Evolutionary conservation across 2,113 vertebrate species (phyloP), one percentile per base, ranked within the genome.

Genomic region (Taurulus bubalis): DNA sequence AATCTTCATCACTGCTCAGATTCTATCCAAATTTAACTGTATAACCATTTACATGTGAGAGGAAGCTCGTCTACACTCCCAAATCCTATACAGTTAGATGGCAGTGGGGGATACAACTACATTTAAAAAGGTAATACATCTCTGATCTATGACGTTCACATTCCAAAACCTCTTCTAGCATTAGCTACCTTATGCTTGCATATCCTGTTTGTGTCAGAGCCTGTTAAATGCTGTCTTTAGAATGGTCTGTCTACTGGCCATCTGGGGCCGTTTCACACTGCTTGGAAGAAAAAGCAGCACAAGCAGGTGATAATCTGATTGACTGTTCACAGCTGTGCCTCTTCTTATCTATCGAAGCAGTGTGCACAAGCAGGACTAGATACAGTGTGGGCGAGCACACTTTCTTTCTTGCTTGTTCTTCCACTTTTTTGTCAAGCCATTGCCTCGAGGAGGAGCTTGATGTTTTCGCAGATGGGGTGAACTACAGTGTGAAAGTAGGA

Each of bases 271-370:
- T 82, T 89, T 90, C 38, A 86, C 78, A 75, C 84, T 72, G 71
- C 16, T 85, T 58, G 40, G 36, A 70, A 76, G 66, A 36, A 89
- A 59, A 79, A 63, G 59, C 76, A 83, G 64, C 71, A 55, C 36
- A 73, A 75, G 71, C 91, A 90, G 85, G 69, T 64, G 86, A 77
- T 90, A 90, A 84, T 88, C 71, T 89, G 65, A 67, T 76, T 80
- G 75, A 58, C 76, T 87, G 51, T 71, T 87, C 80, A 83, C 91
- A 92, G 84, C 89, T 87, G 88, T 71, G 63, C 45, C 30, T 72
- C 60, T 81, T 63, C 30, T 79, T 67, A 49, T 76, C 71, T 68
- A 56, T 69, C 55, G 63, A 22, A 79, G 67, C 45, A 38, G 45
- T 71, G 73, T 59, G 71, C 79, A 70, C n/a, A 66, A 62, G 68